These are phyloP conservation scores for Echinops telfairi DNA, from an alignment of 2,113 vertebrate species.

Conservation along the genomic window DNA sequence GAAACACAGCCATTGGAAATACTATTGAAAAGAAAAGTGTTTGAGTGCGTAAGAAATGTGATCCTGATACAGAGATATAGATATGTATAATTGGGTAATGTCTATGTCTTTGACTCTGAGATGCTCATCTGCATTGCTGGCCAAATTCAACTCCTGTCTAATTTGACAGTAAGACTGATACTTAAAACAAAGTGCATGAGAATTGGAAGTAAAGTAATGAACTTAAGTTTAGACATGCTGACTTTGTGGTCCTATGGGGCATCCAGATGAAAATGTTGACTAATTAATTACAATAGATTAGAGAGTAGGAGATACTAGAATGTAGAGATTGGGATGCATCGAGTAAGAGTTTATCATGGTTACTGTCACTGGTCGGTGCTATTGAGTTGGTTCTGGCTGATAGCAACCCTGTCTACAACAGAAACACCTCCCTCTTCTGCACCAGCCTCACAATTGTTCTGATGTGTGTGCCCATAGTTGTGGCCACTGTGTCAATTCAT, in stretches of 20 bases:
- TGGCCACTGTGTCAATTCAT: no score
- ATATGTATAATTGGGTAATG: not conserved
- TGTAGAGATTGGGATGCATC: not conserved
- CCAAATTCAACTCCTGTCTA: constrained; percentile 16
- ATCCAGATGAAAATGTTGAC: constrained; percentile 7
- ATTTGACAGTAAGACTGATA: constrained; percentile 30
- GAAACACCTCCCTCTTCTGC: no score
- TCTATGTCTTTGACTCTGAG: constrained; percentile 29
- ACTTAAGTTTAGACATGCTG: not conserved
- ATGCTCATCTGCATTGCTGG: not conserved
- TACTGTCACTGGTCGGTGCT: no score
- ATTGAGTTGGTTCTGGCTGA: no score
- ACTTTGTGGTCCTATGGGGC: not conserved
- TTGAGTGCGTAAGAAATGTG: not conserved
- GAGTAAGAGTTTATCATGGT: not conserved
- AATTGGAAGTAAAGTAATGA: constrained; percentile 17
- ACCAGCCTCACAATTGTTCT: no score
- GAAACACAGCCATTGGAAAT: not conserved
- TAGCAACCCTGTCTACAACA: no score
- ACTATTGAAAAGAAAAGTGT: not conserved
- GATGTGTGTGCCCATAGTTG: no score
- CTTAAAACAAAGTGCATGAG: not conserved
- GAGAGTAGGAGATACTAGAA: not conserved
- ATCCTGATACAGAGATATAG: not conserved
- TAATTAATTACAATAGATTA: constrained; percentile 22